Conservation (phyloP, 2,113 vertebrate species). For the Piaya cayana region DNA sequence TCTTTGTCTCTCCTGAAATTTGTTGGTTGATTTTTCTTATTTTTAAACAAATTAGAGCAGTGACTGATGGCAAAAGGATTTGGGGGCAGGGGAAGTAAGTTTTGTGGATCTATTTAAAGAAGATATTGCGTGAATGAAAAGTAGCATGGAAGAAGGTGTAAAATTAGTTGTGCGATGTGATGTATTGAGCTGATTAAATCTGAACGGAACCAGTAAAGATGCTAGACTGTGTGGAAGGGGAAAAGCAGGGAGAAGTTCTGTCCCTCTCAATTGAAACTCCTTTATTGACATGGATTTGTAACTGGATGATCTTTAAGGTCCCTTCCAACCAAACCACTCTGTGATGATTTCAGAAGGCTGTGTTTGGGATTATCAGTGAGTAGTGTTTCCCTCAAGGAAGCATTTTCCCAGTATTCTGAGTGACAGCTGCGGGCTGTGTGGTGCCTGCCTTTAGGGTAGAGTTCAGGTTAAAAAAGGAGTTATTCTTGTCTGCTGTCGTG, state of each 20-base stretch:
- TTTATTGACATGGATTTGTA: not conserved
- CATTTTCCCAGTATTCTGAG: not conserved
- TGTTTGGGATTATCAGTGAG: not conserved
- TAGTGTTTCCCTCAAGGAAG: not conserved
- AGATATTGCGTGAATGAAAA: not conserved
- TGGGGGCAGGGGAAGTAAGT: not conserved
- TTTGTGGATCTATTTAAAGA: not conserved
- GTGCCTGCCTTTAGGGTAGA: not conserved
- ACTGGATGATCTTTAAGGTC: too few relatives aligned
- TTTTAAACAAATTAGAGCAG: not conserved
- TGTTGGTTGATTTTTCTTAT: not conserved
- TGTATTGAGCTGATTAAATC: not conserved
- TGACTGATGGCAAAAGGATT: not conserved
- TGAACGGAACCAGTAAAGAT: not conserved
- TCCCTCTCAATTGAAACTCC: not conserved
- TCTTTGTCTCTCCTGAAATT: not conserved
- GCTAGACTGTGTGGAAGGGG: not conserved
- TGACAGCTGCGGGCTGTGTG: not conserved
- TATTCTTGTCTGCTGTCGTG: not conserved
- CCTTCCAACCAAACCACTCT: too few relatives aligned
- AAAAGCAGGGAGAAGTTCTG: not conserved
- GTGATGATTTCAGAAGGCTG: not conserved
- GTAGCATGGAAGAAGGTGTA: not conserved
- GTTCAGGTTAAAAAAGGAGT: not conserved
- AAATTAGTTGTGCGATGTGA: not conserved